Conservation (phyloP, 2,797 vertebrate species). For the Ctenochaetus hawaiiensis region DNA sequence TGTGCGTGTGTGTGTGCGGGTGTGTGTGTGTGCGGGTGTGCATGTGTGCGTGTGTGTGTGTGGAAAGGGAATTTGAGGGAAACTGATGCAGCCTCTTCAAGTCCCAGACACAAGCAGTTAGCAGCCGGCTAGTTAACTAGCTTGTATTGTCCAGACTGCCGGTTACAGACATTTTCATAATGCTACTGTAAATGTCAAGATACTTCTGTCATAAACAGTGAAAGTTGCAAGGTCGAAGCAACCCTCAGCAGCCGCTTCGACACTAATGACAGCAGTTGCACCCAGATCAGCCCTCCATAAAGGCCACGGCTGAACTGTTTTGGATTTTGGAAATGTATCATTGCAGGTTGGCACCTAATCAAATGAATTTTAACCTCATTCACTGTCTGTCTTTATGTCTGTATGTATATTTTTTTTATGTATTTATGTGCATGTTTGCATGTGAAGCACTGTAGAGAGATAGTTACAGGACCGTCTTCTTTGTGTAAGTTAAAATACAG, state of each 20-base stretch:
- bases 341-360: conserved; percentile 21
- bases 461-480: conserved; percentile 32
- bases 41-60: conserved; percentile 24
- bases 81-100: conserved; percentile 59
- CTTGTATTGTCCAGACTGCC: conserved; percentile 17
- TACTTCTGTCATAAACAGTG: conserved; percentile 50
- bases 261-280: conserved; percentile 27
- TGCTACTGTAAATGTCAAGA: conserved; percentile 56
- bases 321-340: conserved; percentile 13
- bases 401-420: not conserved
- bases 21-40: conserved; percentile 4
- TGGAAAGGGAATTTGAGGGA: conserved; percentile 19
- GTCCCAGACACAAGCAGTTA: conserved; percentile 54
- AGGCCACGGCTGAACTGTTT: conserved; percentile 13
- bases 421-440: conserved; percentile 20
- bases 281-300: conserved; percentile 12
- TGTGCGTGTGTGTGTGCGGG: not conserved
- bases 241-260: conserved; percentile 22
- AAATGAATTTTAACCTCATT: not conserved
- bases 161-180: conserved; percentile 44
- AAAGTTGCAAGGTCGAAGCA: conserved; percentile 23
- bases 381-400: not conserved
- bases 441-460: conserved; percentile 4
- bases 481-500: conserved; percentile 30
- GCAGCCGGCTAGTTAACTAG: conserved; percentile 35